These are phyloP conservation scores for Paralinhomoeus sp. DNA, from an alignment of 2,888 invertebrate genomes.

Conservation along the genomic window DNA sequence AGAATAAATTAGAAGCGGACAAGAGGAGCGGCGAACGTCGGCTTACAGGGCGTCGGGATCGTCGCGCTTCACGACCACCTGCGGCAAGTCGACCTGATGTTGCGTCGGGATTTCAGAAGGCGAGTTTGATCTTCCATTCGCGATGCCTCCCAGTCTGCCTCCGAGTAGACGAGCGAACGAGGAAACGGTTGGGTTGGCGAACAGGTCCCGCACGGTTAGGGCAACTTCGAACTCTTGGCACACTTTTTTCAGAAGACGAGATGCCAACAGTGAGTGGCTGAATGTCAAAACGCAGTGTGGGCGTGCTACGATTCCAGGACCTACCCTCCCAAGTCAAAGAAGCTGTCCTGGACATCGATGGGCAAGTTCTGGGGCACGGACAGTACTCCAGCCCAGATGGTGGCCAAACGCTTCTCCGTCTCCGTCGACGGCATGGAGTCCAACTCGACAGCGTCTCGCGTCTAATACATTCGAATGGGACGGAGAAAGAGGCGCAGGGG, in stretches of 20 bases:
- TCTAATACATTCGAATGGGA: too few species aligned
- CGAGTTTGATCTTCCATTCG: too few species aligned
- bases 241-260: constrained; percentile 23
- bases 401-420: constrained; percentile 23
- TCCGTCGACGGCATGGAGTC: constrained; percentile 26
- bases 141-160: constrained; percentile 3
- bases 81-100: constrained; percentile 17
- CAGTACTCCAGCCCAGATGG: constrained; percentile 26
- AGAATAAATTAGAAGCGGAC: too few species aligned
- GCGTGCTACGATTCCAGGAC: too few species aligned
- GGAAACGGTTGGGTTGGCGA: constrained; percentile 25
- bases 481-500: too few species aligned
- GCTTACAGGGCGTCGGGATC: constrained; percentile 12
- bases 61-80: constrained; percentile 27
- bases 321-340: constrained; percentile 31
- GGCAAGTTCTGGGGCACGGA: constrained; percentile 13
- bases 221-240: constrained; percentile 17
- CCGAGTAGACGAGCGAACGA: constrained; percentile 25
- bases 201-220: constrained; percentile 26
- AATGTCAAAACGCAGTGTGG: too few species aligned
- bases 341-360: constrained; percentile 29
- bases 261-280: constrained; percentile 30
- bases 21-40: not conserved
- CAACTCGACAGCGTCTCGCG: constrained; percentile 12
- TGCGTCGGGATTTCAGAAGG: too few species aligned